phyloP scores from a whole-genome alignment of 1,140 invertebrate species.

The Aphaenogaster floridana region DNA sequence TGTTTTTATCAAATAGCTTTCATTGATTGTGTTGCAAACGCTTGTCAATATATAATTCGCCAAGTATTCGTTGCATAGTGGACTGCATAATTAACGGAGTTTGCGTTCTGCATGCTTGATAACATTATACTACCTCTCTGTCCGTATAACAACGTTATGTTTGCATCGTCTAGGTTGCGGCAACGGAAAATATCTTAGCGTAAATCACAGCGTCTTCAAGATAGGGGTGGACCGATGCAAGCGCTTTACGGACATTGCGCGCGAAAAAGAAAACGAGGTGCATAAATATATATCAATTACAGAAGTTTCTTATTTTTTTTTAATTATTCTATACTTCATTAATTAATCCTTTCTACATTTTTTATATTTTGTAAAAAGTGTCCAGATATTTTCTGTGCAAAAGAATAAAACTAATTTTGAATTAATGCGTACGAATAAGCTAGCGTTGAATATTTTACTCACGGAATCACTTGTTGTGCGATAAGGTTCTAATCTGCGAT shows the following conservation, averaged over 20 bases:
- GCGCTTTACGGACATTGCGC: conserved; percentile 92
- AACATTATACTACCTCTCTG: not conserved
- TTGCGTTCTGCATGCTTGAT: not conserved
- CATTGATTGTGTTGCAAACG: not conserved
- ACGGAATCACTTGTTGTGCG: not conserved
- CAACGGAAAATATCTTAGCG: conserved; percentile 96
- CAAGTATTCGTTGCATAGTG: not conserved
- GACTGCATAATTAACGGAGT: not conserved
- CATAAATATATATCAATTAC: conserved; percentile 68
- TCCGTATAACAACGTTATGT: not conserved
- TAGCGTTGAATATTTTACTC: not conserved
- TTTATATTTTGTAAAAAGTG: not conserved
- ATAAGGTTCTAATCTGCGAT: conserved; percentile 94
- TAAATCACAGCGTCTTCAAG: conserved; percentile 95
- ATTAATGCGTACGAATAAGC: not conserved
- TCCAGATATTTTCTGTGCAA: not conserved
- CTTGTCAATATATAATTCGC: not conserved
- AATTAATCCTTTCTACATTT: not conserved
- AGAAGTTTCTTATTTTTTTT: conserved; percentile 15
- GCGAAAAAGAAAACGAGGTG: conserved; percentile 94
- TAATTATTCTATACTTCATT: not conserved
- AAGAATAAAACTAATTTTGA: not conserved
- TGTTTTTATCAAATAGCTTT: not conserved
- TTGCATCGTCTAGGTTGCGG: conserved; percentile 92
- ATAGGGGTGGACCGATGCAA: conserved; percentile 95